Evolutionary conservation across 2,888 invertebrate species (phyloP).

Genomic region (Pandemis corylana): DNA sequence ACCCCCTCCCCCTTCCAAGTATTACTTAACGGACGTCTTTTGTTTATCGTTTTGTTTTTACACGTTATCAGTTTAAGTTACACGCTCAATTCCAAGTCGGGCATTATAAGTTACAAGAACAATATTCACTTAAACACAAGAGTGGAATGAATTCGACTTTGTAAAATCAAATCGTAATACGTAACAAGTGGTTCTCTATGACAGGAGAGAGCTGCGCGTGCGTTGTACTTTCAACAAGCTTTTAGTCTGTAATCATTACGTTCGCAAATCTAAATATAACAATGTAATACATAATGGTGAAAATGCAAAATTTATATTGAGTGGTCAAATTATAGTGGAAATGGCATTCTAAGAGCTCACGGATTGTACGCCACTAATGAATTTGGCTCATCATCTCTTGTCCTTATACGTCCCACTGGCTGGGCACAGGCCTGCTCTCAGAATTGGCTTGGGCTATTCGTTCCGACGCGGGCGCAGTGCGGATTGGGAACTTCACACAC

Average conservation of each 20-base stretch:
- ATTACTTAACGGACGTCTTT: too few relatives aligned
- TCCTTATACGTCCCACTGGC: too few relatives aligned
- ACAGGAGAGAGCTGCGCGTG: conserved; percentile 53
- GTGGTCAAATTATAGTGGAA: neutral
- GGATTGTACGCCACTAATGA: too few relatives aligned
- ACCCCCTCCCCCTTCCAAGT: too few relatives aligned
- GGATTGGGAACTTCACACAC: too few relatives aligned
- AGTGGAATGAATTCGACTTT: neutral
- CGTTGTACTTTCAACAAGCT: conserved; percentile 34
- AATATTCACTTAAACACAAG: neutral
- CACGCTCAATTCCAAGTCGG: too few relatives aligned
- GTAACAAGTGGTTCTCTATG: conserved; percentile 54
- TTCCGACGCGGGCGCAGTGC: too few relatives aligned
- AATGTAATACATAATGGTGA: neutral
- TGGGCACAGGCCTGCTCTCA: too few relatives aligned
- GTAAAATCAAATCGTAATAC: conserved; percentile 47
- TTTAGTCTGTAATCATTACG: conserved; percentile 19
- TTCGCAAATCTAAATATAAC: conserved; percentile 5
- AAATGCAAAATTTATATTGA: neutral
- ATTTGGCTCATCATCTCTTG: too few relatives aligned
- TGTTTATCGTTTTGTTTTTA: too few relatives aligned
- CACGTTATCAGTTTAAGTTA: too few relatives aligned
- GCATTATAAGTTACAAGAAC: neutral
- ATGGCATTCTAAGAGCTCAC: neutral
- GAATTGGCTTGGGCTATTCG: too few relatives aligned